Base-by-base conservation (phyloP, 2,888 invertebrate species). In the Diplazon laetatorius region DNA sequence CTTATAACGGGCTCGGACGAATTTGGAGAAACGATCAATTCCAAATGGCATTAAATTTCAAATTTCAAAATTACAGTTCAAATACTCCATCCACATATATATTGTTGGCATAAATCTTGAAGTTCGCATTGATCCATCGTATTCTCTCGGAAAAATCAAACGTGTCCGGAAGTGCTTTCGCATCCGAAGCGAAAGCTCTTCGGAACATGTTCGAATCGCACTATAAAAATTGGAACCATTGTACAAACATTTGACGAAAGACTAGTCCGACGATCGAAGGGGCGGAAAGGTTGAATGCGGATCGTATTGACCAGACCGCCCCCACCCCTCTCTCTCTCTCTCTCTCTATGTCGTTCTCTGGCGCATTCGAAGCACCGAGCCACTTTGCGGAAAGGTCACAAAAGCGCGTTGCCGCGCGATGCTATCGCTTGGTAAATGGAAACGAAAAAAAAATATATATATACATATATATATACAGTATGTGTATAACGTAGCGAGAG, bases 341-440 rank as follows among this genome's bases (percentile, higher is more conserved):
- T 52, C 46, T 55, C 39, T 20, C 62, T 52, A 50, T 55, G 48
- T 57, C 55, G 14, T 46, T 59, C 46, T 57, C 20, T 63, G 50
- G 4, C 52, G 25, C 63, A 44, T 35, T 48, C 39, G 52, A 14
- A n/a, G 25, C 52, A 35, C 44, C 60, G 35, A 46, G 62, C 75
- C 75, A 78, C 70, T 66, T 78, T 66, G 46, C 48, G 66, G 55
- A 48, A 66, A 66, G 71, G 70, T 74, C 66, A 66, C 65, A 66
- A 59, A 50, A 76, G 52, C 52, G 65, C 57, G 78, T 65, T 66
- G 63, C 73, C 73, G 50, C 69, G 70, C 78, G 74, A 78, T 78
- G 65, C 60, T 50, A 74, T 78, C 78, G 70, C 60, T 68, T 74
- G 55, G 70, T 74, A 78, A 78, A 74, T 70, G 65, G 59, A 25